A percentile compares a stretch with the other conserved stretches of the same genome.
Evolutionary conservation across 2,797 vertebrate species (phyloP).

Genomic region (Rhodeus uyekii): DNA sequence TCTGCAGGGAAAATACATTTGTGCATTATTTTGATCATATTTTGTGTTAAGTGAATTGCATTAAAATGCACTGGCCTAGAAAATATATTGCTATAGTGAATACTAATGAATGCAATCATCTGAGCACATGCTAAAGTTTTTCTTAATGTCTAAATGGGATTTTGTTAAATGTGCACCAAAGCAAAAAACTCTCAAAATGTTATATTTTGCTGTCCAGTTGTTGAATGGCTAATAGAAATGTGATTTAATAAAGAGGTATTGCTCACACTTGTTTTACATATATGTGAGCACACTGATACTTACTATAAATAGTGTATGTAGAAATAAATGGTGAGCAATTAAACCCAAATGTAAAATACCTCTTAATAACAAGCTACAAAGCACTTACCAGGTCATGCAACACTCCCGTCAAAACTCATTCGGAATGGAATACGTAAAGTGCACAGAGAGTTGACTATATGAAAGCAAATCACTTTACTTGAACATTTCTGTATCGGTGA

Average conservation of each 20-base stretch:
- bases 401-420: not conserved
- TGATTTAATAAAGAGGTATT: not conserved
- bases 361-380: not conserved
- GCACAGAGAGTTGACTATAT: not conserved
- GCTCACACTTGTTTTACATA: not conserved
- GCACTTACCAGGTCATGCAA: constrained; percentile 27
- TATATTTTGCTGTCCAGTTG: not conserved
- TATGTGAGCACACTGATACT: not conserved
- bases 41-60: not conserved
- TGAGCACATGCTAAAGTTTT: not conserved
- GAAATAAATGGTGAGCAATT: too few relatives aligned
- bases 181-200: not conserved
- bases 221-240: not conserved
- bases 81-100: not conserved
- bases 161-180: not conserved
- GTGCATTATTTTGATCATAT: not conserved
- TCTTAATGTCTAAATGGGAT: not conserved
- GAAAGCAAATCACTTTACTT: not conserved
- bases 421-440: not conserved
- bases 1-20: not conserved
- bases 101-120: not conserved
- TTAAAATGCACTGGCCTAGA: not conserved
- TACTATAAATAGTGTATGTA: too few relatives aligned
- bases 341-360: too few relatives aligned
- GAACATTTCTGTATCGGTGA: not conserved